Base-by-base conservation (phyloP, 2,888 invertebrate genomes). In the Cistogaster globosa region DNA sequence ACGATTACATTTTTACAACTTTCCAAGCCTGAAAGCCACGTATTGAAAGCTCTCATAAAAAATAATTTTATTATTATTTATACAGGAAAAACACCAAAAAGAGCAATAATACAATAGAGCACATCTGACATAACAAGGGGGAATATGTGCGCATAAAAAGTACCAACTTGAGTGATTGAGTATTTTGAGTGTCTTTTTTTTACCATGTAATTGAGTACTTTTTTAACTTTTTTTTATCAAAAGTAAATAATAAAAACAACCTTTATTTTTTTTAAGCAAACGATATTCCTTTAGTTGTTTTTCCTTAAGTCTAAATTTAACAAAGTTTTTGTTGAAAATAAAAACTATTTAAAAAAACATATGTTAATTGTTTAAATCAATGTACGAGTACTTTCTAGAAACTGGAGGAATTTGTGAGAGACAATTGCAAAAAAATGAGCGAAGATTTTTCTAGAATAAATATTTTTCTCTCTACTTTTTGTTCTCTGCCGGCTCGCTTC, bases 31-130 rank as follows among this genome's bases (percentile, higher is more conserved):
- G 12, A 45, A 6, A 12, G 4, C 45, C 1, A 26, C 14, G 9
- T 45, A 14, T 12, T 12, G 12, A 45, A 12, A 2, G 12, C 4
- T 14, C 45, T 12, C 2, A 38, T 38, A 12, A 14, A n/a, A 51
- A 18, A 67, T 18, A 51, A 26, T 51, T 51, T n/a, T 32, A 32
- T 53, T 62, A 6, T 53, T 63, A 63, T 53, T 55, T 53, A 63
- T 42, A 26, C 26, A 26, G 26, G 26, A 26, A n/a, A 32, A 65
- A 45, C 12, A 22, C 12, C 8, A 32, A n/a, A 48, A 16, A 4
- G 14, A 48, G 45, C 2, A n/a, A 4, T n/a, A 1, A 48, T 0
- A 12, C 8, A 7, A 42, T 12, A 42, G 12, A 42, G 42, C 2
- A 26, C 26, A 26, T 1, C 26, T 26, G 26, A 2, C 4, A 26